phyloP scores from a whole-genome alignment of 2,888 invertebrate genomes.

The Gonocerus acuteangulatus region DNA sequence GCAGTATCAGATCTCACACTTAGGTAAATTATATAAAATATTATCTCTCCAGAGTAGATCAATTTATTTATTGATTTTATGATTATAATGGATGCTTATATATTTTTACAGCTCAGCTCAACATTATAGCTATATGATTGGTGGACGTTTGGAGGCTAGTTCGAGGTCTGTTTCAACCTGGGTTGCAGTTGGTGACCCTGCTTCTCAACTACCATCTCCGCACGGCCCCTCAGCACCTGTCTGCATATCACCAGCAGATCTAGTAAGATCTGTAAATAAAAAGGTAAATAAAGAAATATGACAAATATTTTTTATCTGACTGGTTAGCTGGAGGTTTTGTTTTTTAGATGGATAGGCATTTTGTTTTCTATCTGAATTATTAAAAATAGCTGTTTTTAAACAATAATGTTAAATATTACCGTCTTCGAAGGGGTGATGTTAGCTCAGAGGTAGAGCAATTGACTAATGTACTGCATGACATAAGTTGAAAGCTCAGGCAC shows the following conservation, averaged over 20 bases:
- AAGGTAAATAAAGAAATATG: too few relatives aligned
- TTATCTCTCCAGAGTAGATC: background rate
- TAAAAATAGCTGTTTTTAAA: too few relatives aligned
- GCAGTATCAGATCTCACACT: constrained; percentile 34
- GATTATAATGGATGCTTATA: background rate
- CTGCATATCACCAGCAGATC: constrained; percentile 57
- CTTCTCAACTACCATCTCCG: constrained; percentile 75
- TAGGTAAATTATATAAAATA: constrained; percentile 19
- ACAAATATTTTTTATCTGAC: background rate
- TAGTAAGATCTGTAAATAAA: constrained; percentile 69
- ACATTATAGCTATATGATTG: constrained; percentile 41
- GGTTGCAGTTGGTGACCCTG: constrained; percentile 75
- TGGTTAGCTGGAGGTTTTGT: too few relatives aligned
- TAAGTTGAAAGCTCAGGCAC: too few relatives aligned
- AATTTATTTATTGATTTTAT: background rate
- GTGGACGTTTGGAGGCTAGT: constrained; percentile 51
- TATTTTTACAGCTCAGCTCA: constrained; percentile 15
- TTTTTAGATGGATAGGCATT: too few relatives aligned
- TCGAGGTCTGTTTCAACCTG: constrained; percentile 75
- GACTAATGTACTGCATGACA: too few relatives aligned
- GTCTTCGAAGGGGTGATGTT: too few relatives aligned
- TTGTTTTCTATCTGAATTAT: too few relatives aligned
- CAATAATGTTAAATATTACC: too few relatives aligned
- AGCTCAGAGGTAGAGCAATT: too few relatives aligned
- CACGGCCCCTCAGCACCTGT: constrained; percentile 51